Evolutionary conservation across 2,888 invertebrate species (phyloP).

Genomic region (Hypomecis punctinalis): DNA sequence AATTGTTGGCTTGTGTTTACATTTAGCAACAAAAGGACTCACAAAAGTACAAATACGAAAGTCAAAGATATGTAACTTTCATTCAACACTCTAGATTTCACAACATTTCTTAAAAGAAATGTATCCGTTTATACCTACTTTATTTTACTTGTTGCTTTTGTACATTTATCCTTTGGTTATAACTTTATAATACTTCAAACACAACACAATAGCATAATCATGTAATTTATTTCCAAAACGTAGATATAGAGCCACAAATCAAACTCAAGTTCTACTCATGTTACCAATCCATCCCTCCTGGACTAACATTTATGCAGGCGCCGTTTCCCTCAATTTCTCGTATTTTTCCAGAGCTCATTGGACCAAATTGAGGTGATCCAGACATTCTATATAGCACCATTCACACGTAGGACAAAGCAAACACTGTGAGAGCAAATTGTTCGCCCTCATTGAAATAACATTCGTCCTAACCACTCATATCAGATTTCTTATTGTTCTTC

Average conservation of each 20-base stretch:
- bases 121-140: too few species aligned
- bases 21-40: too few species aligned
- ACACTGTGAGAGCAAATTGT: constrained; percentile 48
- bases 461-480: constrained; percentile 73
- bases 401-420: constrained; percentile 70
- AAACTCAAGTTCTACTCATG: constrained; percentile 10
- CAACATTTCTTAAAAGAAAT: too few species aligned
- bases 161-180: too few species aligned
- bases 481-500: constrained; percentile 80
- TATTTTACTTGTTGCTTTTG: too few species aligned
- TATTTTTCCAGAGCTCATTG: constrained; percentile 61
- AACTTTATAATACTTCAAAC: too few species aligned
- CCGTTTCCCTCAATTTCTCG: constrained; percentile 48
- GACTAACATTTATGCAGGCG: constrained; percentile 55
- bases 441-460: constrained; percentile 73
- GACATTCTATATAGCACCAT: constrained; percentile 56
- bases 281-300: constrained; percentile 33
- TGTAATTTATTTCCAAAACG: neutral
- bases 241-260: neutral
- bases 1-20: too few species aligned
- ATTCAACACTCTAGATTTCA: too few species aligned
- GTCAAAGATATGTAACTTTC: too few species aligned
- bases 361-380: constrained; percentile 50
- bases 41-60: too few species aligned
- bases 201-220: too few species aligned